Evolutionary conservation across 2,797 vertebrate genomes (phyloP).

Genomic region (Microchirus variegatus): DNA sequence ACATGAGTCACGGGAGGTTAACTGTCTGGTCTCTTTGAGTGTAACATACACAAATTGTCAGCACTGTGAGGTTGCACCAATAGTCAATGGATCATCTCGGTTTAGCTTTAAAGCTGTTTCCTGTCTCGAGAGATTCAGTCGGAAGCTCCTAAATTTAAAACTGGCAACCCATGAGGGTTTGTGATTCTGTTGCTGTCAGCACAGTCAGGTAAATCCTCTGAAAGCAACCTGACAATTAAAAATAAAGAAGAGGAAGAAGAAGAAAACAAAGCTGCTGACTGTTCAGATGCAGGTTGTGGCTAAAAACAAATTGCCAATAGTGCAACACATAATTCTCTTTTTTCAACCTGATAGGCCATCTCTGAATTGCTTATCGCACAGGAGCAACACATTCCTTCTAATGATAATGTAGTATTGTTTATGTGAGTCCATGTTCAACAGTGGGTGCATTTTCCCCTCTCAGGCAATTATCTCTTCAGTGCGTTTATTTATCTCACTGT

Average conservation of each 20-base stretch:
- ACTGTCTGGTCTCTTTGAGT: conserved; percentile 36
- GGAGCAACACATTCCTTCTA: conserved; percentile 30
- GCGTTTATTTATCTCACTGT: conserved; percentile 65
- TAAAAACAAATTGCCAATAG: background rate
- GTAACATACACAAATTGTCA: conserved; percentile 19
- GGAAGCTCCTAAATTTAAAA: conserved; percentile 36
- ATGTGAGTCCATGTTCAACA: conserved; percentile 50
- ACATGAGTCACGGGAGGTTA: conserved; percentile 31
- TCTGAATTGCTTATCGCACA: conserved; percentile 50
- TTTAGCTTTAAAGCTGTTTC: conserved; percentile 41
- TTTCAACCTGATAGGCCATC: conserved; percentile 28
- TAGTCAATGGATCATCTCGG: conserved; percentile 43
- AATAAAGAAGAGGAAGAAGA: background rate
- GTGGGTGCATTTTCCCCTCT: conserved; percentile 69
- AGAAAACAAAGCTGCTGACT: background rate
- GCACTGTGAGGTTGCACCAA: conserved; percentile 32
- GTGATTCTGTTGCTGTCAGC: conserved; percentile 23
- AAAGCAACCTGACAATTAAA: conserved; percentile 24
- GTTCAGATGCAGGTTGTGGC: conserved; percentile 11
- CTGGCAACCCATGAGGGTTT: conserved; percentile 26
- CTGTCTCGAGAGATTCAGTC: conserved; percentile 24
- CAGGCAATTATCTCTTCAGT: conserved; percentile 64
- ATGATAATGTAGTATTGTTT: conserved; percentile 62
- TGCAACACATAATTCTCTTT: conserved; percentile 23
- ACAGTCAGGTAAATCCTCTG: conserved; percentile 21